Evolutionary conservation across 30 jellyfish, hydroid and myxozoan genomes (phyloP).

Genomic region (Hydractinia echinata): DNA sequence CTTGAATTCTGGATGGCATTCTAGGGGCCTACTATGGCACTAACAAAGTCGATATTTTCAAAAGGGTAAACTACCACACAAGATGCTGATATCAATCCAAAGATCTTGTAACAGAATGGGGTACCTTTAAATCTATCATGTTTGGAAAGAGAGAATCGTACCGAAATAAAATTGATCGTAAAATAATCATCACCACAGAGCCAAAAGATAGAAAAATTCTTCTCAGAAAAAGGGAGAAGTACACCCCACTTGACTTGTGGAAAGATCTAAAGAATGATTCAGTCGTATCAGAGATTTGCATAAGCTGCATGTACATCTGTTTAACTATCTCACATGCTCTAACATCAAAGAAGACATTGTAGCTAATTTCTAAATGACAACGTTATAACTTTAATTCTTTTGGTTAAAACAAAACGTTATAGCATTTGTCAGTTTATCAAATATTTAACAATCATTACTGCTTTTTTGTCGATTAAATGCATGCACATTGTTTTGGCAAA

Average conservation of each 20-base stretch:
- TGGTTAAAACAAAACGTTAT: too few species aligned
- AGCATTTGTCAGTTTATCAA: too few species aligned
- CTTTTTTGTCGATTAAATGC: too few species aligned
- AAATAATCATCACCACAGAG: conserved; percentile 3
- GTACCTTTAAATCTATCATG: background rate
- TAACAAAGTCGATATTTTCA: background rate
- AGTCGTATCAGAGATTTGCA: background rate
- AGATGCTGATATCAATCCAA: background rate
- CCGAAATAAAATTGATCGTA: conserved; percentile 16
- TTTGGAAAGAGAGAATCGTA: background rate
- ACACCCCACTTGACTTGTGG: conserved; percentile 1
- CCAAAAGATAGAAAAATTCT: background rate
- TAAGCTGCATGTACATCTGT: background rate
- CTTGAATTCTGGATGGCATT: conserved; percentile 23
- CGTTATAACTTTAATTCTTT: too few species aligned
- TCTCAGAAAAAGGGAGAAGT: background rate
- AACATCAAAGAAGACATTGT: too few species aligned
- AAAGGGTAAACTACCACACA: background rate
- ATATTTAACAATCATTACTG: too few species aligned
- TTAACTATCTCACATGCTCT: too few species aligned
- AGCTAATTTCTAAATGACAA: too few species aligned
- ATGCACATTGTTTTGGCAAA: too few species aligned
- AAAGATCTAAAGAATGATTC: conserved; percentile 7
- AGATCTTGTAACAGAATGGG: conserved; percentile 19
- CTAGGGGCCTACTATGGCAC: conserved; percentile 16